Evolutionary conservation across 2,113 vertebrate genomes (phyloP), one percentile per base, ranked within the genome.

Genomic region (Leucopsar rothschildi): DNA sequence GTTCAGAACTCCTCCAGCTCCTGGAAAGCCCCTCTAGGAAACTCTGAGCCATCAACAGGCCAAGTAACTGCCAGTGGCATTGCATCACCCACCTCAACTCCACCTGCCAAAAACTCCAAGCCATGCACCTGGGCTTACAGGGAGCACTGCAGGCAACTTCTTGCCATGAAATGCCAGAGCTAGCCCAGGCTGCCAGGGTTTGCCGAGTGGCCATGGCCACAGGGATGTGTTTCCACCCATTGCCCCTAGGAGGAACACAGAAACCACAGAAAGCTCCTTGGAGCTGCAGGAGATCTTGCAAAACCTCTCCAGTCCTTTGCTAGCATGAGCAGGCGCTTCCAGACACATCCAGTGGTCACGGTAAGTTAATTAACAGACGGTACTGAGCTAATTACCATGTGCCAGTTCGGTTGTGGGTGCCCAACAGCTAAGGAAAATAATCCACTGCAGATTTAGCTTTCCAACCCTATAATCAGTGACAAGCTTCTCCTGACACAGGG

Each of bases 241-340:
- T 88, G 95, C 97, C 97, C 94, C 97, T 97, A 98, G 98, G 97
- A 97, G 98, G 98, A 97, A 97, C 97, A 94, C 97, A 94, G 85
- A 93, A 92, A 94, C 95, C 96, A 91, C 81, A 86, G 33, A 96
- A 91, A 92, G 77, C 73, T 86, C 69, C 95, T 87, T 59, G 83
- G 81, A 81, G 70, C 60, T 80, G 69, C 71, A 64, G 64, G 59
- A 64, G 87, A 85, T 70, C 68, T 86, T 77, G 75, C 42, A 75
- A 92, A 94, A 88, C 37, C 70, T 81, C 57, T 83, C 40, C 60
- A 60, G 82, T 15, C 39, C 68, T 57, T 87, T 21, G 52, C 56
- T 16, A 45, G 60, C 0, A 2, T 0, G 20, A 82, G 76, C 63
- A 66, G 47, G 60, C 4, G 0, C 85, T 92, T 68, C 92, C 85